Evolutionary conservation across 2,113 vertebrate species (phyloP), one percentile per base, ranked within the genome.

Genomic region (Bolborhynchus lineola): DNA sequence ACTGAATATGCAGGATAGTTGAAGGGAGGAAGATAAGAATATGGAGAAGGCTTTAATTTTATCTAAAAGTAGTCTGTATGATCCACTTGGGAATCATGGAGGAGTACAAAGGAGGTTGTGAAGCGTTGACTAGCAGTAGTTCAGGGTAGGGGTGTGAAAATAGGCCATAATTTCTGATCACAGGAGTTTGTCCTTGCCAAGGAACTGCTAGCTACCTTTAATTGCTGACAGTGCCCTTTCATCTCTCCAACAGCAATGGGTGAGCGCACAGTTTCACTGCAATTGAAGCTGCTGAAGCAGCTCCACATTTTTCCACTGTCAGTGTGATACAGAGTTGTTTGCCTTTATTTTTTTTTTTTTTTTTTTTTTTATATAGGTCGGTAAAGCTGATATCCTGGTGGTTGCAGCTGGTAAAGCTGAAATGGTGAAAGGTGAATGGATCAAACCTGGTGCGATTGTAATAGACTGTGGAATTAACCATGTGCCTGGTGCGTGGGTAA

Each of bases 401-500:
- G 99, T 99, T 49, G 99, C 99, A 67, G 98, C 98, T 49, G 99
- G 99, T 52, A 99, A 98, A 98, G 98, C 99, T 33, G 99, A 99
- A 97, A 99, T 99, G 98, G 98, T 99, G 31, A 99, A 98, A 96
- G 99, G 99, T 53, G 99, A 99, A 67, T 99, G 99, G 99, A 98
- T 99, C 95, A 99, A 99, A 96, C 98, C 99, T 19, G 99, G 99
- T 53, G 99, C 99, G 1, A 91, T 99, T 5, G 99, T 99, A 91
- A 99, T 99, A 29, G 99, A 99, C 97, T 99, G 99, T 70, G 99
- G 99, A 80, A 99, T 99, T 97, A 99, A 99, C 97, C 97, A 99
- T 42, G 64, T 99, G 90, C 97, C 98, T 97, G 99, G 99, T 99
- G 92, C 37, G 97, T 94, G 90, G 55, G 35, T 83, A 89, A 55